Base-by-base conservation (phyloP, 2,888 invertebrate genomes). In the Gerris lacustris region DNA sequence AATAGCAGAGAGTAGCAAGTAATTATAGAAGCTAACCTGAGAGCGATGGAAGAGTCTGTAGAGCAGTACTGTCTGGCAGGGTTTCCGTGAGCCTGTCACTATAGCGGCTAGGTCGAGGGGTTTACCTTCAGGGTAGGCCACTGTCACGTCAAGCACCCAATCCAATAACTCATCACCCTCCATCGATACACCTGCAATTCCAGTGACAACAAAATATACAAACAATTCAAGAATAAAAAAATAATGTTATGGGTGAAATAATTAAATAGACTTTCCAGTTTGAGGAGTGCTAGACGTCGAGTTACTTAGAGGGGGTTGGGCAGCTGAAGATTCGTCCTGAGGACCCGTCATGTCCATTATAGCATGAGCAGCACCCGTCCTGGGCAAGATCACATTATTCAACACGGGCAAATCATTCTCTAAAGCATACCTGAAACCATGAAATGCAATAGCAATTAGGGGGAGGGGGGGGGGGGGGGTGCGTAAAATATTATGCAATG, bases 131-230 rank as follows among this genome's bases (percentile, higher is more conserved):
- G 94, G 91, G 82, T 96, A 96, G 64, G 92, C 95, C 79, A 96
- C 89, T 70, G 96, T 96, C 77, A 96, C 87, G 80, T 96, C 96
- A 73, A 96, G 82, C 70, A 96, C 84, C 89, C 94, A 96, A 78
- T 90, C 84, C 73, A 88, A 81, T 78, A 81, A 79, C 66, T 72
- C 71, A 64, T 67, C 69, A 17, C 63, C 72, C 62, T 74, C 31
- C 5, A 55, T 15, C 15, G 55, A 55, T 15, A 1, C 15, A 2
- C 11, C 55, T 55, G 55, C 15, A 55, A 55, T 15, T 11, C 55
- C 55, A 55, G 15, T 31, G 31, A n/a, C n/a, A n/a, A 31, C 1
- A 31, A 31, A 31, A 31, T 31, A 31, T 31, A 31, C 31, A 31
- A 31, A 31, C 4, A 31, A 31, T 31, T 2, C 4, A 31, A 31